Percentiles rank a stretch among this genome's conserved stretches.
Conservation (phyloP, 2,797 vertebrate species). For the Phataginus tetradactyla region DNA sequence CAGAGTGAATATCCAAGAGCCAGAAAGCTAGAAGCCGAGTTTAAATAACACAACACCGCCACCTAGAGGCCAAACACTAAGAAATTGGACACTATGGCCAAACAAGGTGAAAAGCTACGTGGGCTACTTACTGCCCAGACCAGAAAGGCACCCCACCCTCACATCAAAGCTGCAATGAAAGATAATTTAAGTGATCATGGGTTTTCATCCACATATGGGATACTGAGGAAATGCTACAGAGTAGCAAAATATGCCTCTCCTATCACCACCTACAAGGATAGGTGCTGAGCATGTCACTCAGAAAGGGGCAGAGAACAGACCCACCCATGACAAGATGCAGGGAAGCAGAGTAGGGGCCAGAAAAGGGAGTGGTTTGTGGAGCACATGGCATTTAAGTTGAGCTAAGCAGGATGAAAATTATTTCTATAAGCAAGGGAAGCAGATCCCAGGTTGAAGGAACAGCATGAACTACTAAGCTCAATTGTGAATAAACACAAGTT, state of each 20-base stretch:
- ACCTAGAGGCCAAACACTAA: slow-evolving; percentile 66
- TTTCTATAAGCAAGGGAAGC: not conserved
- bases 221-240: not conserved
- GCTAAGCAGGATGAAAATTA: not conserved
- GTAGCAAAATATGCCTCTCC: not conserved
- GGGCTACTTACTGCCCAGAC: not conserved
- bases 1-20: not conserved
- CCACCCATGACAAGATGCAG: not conserved
- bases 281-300: not conserved
- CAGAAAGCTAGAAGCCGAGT: not conserved
- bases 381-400: not conserved
- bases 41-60: slow-evolving; percentile 71
- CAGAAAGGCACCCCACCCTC: not conserved
- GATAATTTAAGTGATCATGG: not conserved
- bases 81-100: not conserved
- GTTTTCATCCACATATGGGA: not conserved
- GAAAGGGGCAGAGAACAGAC: not conserved
- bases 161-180: not conserved
- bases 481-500: not conserved
- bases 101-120: not conserved
- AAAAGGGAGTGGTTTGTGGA: not conserved
- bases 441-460: not conserved
- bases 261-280: not conserved
- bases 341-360: not conserved
- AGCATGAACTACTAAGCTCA: not conserved